These are phyloP conservation scores for Leguminivora glycinivorella DNA, from an alignment of 1,140 invertebrate species.

Conservation along the genomic window DNA sequence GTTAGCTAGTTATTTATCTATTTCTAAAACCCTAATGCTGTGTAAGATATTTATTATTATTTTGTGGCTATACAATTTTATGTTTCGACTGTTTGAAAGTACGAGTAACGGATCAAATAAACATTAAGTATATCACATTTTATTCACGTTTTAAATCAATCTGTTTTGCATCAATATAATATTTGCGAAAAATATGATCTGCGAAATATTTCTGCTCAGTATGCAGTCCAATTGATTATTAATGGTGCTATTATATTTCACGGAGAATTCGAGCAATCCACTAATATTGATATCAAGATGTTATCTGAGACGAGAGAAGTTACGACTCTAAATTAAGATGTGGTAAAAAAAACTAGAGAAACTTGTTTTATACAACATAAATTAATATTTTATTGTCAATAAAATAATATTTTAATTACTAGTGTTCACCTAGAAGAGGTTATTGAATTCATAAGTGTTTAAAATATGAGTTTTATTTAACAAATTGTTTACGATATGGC, in stretches of 20 bases:
- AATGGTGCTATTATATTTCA: slow-evolving; percentile 2
- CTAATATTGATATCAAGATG: slow-evolving; percentile 25
- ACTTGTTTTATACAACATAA: slow-evolving; percentile 2
- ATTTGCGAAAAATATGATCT: background rate
- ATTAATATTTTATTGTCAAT: background rate
- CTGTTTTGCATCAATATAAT: background rate
- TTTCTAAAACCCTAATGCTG: too few relatives aligned
- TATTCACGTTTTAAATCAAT: too few relatives aligned
- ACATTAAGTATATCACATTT: too few relatives aligned
- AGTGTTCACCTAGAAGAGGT: background rate
- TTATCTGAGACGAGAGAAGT: slow-evolving; percentile 3
- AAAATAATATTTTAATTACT: background rate
- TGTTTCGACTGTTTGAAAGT: too few relatives aligned
- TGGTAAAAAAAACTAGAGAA: slow-evolving; percentile 2
- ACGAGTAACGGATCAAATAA: too few relatives aligned
- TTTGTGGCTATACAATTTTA: too few relatives aligned
- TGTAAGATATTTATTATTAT: too few relatives aligned
- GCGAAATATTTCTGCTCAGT: background rate
- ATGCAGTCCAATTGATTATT: background rate
- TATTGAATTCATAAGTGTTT: background rate
- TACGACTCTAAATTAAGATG: background rate
- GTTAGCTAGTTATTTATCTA: too few relatives aligned
- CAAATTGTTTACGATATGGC: background rate
- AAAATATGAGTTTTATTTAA: background rate
- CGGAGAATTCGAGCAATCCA: background rate